These are phyloP conservation scores for Stomorhina lunata DNA, from an alignment of 2,888 invertebrate genomes.

Conservation along the genomic window DNA sequence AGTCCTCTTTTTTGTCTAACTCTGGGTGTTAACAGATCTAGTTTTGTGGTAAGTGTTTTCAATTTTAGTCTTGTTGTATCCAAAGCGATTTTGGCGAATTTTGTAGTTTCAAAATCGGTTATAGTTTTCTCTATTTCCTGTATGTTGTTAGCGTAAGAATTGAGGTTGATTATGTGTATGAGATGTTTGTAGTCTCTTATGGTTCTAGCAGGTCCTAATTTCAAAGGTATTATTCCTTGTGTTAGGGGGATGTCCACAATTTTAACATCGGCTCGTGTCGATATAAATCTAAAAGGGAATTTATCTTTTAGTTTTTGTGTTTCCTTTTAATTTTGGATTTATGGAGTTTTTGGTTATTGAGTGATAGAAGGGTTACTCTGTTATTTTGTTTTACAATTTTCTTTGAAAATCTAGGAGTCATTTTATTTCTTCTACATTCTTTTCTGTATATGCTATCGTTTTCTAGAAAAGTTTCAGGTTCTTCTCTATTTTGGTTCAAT, in stretches of 20 bases:
- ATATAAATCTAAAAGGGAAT: constrained; percentile 32
- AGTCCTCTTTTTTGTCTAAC: constrained; percentile 49
- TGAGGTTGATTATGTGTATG: constrained; percentile 36
- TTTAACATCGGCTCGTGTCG: constrained; percentile 27
- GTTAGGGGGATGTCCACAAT: constrained; percentile 11
- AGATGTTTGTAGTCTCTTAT: constrained; percentile 32
- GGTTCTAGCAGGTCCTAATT: constrained; percentile 28
- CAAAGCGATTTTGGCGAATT: constrained; percentile 37
- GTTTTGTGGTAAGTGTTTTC: constrained; percentile 40
- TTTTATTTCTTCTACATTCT: constrained; percentile 33
- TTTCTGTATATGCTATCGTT: constrained; percentile 17
- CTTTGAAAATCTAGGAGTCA: constrained; percentile 33
- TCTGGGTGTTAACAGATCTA: constrained; percentile 24
- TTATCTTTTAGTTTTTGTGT: constrained; percentile 14
- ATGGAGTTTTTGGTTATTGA: constrained; percentile 25
- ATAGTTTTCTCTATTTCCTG: constrained; percentile 17
- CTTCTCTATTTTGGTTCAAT: constrained; percentile 4
- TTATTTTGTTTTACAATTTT: constrained; percentile 21
- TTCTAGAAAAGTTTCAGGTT: constrained; percentile 5
- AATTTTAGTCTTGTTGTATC: constrained; percentile 43
- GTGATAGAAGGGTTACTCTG: constrained; percentile 6
- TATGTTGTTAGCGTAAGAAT: constrained; percentile 27
- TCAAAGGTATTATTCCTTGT: constrained; percentile 17
- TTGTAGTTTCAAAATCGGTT: constrained; percentile 12
- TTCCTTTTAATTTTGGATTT: constrained; percentile 47